Percentiles rank a stretch among this genome's conserved stretches.
These are phyloP conservation scores for Panulirus ornatus DNA, from an alignment of 1,140 invertebrate genomes.

Conservation along the genomic window DNA sequence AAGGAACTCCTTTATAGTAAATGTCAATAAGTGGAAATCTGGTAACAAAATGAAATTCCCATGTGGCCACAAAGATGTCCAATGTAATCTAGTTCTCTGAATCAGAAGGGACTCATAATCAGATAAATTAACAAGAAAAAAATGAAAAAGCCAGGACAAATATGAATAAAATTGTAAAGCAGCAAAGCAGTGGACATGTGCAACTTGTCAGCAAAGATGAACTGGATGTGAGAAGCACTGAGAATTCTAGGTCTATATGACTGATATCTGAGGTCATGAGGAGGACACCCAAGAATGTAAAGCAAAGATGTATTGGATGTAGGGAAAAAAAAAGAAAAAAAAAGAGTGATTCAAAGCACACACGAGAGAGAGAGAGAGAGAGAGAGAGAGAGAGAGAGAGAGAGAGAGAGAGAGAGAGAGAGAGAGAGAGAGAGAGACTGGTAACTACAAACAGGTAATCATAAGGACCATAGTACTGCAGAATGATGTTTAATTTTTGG, in stretches of 20 bases:
- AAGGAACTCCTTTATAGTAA: too few species aligned
- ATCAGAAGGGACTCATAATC: too few species aligned
- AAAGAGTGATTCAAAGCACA: background rate
- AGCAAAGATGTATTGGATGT: too few species aligned
- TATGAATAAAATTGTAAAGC: background rate
- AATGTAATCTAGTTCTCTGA: too few species aligned
- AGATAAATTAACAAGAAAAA: too few species aligned
- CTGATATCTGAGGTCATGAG: too few species aligned
- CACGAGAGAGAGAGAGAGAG: background rate
- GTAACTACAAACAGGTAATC: background rate
- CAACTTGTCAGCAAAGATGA: background rate
- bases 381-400: background rate
- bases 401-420: background rate
- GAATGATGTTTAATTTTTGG: constrained; percentile 80
- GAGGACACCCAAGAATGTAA: background rate
- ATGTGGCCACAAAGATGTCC: too few species aligned
- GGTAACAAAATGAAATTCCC: too few species aligned
- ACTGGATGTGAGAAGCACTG: background rate
- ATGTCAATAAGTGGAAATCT: too few species aligned
- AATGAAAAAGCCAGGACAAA: background rate
- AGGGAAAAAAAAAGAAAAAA: background rate
- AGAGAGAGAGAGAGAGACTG: background rate
- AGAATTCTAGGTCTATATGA: too few species aligned
- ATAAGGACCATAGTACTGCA: background rate
- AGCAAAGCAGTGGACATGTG: background rate